A percentile compares a stretch with the other conserved stretches of the same genome.
These are phyloP conservation scores for Picathartes gymnocephalus DNA, from an alignment of 2,113 vertebrate genomes.

Conservation along the genomic window DNA sequence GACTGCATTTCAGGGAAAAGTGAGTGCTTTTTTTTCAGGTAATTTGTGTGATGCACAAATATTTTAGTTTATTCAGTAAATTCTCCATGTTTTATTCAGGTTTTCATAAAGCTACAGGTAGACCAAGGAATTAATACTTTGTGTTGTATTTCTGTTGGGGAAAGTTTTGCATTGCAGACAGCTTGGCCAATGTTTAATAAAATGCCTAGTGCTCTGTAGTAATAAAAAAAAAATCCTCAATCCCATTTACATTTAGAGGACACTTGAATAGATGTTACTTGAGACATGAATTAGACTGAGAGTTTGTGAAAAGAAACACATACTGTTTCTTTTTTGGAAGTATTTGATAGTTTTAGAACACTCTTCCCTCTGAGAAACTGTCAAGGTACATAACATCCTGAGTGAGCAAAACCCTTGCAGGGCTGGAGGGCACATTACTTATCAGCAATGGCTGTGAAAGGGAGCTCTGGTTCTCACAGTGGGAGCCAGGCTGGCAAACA, in stretches of 20 bases:
- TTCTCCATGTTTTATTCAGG: not conserved
- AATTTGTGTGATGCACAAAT: not conserved
- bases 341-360: not conserved
- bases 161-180: not conserved
- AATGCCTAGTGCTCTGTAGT: conserved; percentile 1
- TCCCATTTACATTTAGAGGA: conserved; percentile 18
- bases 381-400: not conserved
- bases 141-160: not conserved
- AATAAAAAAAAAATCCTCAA: conserved; percentile 40
- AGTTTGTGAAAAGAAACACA: conserved; percentile 8
- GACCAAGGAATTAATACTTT: not conserved
- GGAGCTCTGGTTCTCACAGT: rapidly evolving
- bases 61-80: not conserved
- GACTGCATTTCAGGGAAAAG: not conserved
- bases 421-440: not conserved
- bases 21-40: not conserved
- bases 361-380: not conserved
- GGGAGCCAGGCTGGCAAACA: not conserved
- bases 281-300: conserved; percentile 24
- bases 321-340: not conserved
- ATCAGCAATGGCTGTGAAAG: not conserved
- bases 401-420: not conserved
- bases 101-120: not conserved
- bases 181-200: not conserved
- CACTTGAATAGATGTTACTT: conserved; percentile 6